Conservation (phyloP, 2,888 invertebrate genomes). For the Pseudeuparius sepicola region DNA sequence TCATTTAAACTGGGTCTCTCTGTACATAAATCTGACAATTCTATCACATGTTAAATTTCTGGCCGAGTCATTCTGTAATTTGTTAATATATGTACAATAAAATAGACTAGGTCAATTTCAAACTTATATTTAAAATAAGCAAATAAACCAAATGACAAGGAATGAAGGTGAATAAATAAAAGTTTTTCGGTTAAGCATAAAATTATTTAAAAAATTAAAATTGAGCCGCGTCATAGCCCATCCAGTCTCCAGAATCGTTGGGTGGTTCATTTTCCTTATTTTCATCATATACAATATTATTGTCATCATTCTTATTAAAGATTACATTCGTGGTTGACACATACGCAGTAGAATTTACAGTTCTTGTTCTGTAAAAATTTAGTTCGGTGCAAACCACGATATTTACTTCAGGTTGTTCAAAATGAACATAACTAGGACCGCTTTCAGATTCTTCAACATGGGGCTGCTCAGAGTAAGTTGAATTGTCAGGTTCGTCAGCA, state of each 20-base stretch:
- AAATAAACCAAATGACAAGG: too few species aligned
- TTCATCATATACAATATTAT: constrained; percentile 16
- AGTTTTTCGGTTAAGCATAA: too few species aligned
- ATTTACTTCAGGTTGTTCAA: constrained; percentile 27
- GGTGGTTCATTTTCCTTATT: constrained; percentile 25
- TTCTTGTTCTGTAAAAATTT: constrained; percentile 28
- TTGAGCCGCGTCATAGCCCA: constrained; percentile 36
- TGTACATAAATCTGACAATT: too few species aligned
- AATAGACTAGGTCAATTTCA: too few species aligned
- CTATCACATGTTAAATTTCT: too few species aligned
- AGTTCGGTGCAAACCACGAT: constrained; percentile 29
- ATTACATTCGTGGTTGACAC: constrained; percentile 27
- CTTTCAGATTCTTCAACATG: constrained; percentile 12
- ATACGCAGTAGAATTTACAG: constrained; percentile 25
- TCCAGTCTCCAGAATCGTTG: constrained; percentile 34
- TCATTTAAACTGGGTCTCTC: too few species aligned
- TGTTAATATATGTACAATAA: too few species aligned
- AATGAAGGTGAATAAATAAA: too few species aligned
- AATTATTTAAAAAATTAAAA: too few species aligned
- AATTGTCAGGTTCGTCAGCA: constrained; percentile 6
- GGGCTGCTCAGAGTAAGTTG: not conserved
- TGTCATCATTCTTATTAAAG: constrained; percentile 18
- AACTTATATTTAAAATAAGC: too few species aligned
- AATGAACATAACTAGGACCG: constrained; percentile 22
- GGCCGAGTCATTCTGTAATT: too few species aligned